Conservation (phyloP, 2,888 invertebrate species). For the Perdita meconis region DNA sequence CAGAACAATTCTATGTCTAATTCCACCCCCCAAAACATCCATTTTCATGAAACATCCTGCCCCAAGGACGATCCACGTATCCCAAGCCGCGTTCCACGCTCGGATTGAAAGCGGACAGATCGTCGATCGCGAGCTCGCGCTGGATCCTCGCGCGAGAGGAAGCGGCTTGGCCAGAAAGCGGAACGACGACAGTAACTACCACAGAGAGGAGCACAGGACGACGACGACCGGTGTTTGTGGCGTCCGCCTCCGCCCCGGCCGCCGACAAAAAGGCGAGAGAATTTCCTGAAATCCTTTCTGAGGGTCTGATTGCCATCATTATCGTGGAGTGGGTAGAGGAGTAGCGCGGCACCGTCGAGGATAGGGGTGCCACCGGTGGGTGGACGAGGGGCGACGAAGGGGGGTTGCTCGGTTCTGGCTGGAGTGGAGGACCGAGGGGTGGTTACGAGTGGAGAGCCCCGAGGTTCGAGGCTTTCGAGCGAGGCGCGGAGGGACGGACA, state of each 20-base stretch:
- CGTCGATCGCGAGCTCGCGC: conserved; percentile 19
- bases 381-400: background rate
- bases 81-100: too few relatives aligned
- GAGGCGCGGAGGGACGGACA: conserved; percentile 34
- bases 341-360: conserved; percentile 76
- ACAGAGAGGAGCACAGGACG: conserved; percentile 30
- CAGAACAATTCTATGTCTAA: too few relatives aligned
- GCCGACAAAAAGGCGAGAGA: conserved; percentile 84
- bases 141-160: background rate
- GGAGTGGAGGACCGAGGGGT: conserved; percentile 65
- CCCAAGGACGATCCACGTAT: too few relatives aligned
- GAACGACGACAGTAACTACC: conserved; percentile 49
- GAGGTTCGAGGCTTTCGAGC: conserved; percentile 53
- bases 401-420: conserved; percentile 58
- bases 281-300: conserved; percentile 84
- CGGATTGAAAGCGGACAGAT: too few relatives aligned
- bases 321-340: conserved; percentile 83
- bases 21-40: too few relatives aligned
- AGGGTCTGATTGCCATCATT: conserved; percentile 84
- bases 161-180: conserved; percentile 19
- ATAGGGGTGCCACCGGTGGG: conserved; percentile 71
- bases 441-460: conserved; percentile 66
- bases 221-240: conserved; percentile 83
- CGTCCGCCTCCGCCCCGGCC: conserved; percentile 81
- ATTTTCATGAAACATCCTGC: too few relatives aligned